phyloP scores from a whole-genome alignment of 2,888 invertebrate genomes.

The Fragum fragum region DNA sequence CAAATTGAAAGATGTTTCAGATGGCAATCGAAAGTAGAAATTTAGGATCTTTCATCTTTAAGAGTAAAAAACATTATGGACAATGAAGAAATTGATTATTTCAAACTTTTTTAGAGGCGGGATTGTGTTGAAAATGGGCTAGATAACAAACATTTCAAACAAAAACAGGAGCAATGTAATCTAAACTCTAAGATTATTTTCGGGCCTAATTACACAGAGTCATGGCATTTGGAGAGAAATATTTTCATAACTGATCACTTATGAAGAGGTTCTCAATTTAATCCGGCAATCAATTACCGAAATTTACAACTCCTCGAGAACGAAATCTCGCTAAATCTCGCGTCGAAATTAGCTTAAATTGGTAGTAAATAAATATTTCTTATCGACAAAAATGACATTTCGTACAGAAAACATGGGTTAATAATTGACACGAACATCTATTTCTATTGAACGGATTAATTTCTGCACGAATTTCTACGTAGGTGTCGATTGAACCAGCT shows the following conservation, averaged over 20 bases:
- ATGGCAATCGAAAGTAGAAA: too few relatives aligned
- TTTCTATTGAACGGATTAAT: slow-evolving; percentile 32
- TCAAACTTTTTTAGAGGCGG: too few relatives aligned
- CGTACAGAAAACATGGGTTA: neutral
- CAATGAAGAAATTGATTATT: too few relatives aligned
- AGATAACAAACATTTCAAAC: too few relatives aligned
- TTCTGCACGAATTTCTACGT: slow-evolving; percentile 41
- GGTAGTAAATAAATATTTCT: slow-evolving; percentile 21
- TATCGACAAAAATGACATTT: neutral
- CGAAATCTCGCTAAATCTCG: slow-evolving; percentile 21
- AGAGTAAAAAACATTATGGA: too few relatives aligned
- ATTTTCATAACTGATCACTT: slow-evolving; percentile 17
- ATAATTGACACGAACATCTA: slow-evolving; percentile 35
- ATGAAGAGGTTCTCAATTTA: neutral
- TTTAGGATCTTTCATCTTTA: too few relatives aligned
- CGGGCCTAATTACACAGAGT: neutral
- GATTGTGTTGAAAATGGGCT: too few relatives aligned
- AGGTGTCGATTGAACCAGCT: slow-evolving; percentile 35
- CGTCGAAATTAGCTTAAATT: slow-evolving; percentile 10
- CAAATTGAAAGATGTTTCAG: too few relatives aligned
- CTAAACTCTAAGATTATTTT: too few relatives aligned
- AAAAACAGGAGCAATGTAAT: too few relatives aligned
- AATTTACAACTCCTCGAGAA: slow-evolving; percentile 13
- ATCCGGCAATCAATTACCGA: slow-evolving; percentile 21
- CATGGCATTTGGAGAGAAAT: slow-evolving; percentile 8